Conservation (phyloP, 53 echinoderm and acorn worm genomes). For the Echinarachnius parma region DNA sequence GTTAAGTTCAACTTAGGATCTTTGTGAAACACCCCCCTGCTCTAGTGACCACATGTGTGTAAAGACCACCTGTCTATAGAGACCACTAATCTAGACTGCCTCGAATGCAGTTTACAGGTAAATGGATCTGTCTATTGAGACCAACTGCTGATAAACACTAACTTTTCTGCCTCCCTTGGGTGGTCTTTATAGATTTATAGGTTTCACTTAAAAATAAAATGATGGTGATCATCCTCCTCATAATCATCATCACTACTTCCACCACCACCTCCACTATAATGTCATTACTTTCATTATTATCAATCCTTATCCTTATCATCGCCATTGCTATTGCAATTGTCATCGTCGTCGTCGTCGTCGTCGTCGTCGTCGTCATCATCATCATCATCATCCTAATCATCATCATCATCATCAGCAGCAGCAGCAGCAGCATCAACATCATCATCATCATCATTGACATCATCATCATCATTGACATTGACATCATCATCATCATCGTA, state of each 20-base stretch:
- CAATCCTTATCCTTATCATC: neutral
- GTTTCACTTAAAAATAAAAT: too few species aligned
- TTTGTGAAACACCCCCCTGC: too few species aligned
- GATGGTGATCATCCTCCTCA: slow-evolving; percentile 18
- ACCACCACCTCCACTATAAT: neutral
- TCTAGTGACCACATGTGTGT: too few species aligned
- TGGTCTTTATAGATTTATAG: too few species aligned
- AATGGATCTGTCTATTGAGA: too few species aligned
- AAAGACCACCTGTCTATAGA: too few species aligned
- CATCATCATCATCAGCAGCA: slow-evolving; percentile 18
- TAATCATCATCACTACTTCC: slow-evolving; percentile 3
- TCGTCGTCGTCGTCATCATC: slow-evolving; percentile 1
- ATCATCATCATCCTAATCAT: neutral
- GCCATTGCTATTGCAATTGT: neutral
- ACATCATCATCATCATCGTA: neutral
- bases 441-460: slow-evolving; percentile 4
- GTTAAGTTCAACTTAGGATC: too few species aligned
- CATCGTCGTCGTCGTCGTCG: slow-evolving; percentile 9
- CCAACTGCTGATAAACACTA: too few species aligned
- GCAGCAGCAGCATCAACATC: slow-evolving; percentile 2
- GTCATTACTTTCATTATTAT: neutral
- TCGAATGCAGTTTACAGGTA: too few species aligned
- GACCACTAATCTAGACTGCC: too few species aligned
- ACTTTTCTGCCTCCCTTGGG: too few species aligned
- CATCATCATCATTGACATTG: neutral